These are phyloP conservation scores for Zaprionus tsacasi DNA, from an alignment of 1,140 invertebrate species.

Conservation along the genomic window DNA sequence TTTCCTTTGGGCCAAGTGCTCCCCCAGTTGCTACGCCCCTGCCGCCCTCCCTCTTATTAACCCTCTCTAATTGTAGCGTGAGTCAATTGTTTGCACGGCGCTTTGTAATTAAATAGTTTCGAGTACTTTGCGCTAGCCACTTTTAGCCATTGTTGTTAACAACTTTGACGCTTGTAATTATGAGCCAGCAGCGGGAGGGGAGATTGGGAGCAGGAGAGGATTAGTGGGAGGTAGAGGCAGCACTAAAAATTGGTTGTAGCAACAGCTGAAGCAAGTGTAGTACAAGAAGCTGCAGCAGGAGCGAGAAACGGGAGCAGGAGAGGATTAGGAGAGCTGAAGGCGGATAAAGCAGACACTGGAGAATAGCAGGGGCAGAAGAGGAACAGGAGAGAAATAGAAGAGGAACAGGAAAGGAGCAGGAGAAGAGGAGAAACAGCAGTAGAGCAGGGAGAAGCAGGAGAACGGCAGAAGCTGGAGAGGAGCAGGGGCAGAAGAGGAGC, in stretches of 20 bases:
- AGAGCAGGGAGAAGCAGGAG: background rate
- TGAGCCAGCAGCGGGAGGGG: slow-evolving; percentile 5
- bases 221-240: too few species aligned
- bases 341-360: too few species aligned
- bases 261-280: too few species aligned
- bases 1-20: background rate
- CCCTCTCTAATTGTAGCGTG: slow-evolving; percentile 59
- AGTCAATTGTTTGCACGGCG: slow-evolving; percentile 73
- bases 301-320: too few species aligned
- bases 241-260: background rate
- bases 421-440: too few species aligned
- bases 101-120: slow-evolving; percentile 82
- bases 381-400: background rate
- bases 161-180: slow-evolving; percentile 77
- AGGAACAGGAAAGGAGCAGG: background rate
- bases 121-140: slow-evolving; percentile 66
- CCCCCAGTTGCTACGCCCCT: background rate
- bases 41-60: slow-evolving; percentile 48
- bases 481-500: background rate
- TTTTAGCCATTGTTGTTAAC: slow-evolving; percentile 70
- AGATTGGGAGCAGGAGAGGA: background rate
- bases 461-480: too few species aligned
- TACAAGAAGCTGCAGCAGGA: too few species aligned
- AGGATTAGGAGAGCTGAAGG: too few species aligned
- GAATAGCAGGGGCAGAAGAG: too few species aligned